Evolutionary conservation across 2,113 vertebrate genomes (phyloP).

Genomic region (Miniopterus natalensis): DNA sequence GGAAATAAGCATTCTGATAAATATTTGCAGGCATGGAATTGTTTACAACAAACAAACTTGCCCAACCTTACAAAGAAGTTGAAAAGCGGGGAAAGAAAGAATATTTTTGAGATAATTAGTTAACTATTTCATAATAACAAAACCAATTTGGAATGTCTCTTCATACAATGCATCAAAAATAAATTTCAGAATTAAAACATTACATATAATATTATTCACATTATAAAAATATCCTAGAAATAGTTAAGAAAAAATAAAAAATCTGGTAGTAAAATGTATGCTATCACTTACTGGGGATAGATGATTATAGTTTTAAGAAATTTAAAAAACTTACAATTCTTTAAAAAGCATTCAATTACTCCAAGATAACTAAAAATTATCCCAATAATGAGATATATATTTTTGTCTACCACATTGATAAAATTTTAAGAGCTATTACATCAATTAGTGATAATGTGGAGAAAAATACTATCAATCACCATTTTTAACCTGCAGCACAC

Average conservation of each 20-base stretch:
- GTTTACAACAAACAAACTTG: not conserved
- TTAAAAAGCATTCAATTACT: not conserved
- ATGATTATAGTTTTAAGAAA: not conserved
- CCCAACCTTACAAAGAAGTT: not conserved
- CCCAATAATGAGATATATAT: not conserved
- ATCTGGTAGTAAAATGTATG: not conserved
- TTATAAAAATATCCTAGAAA: not conserved
- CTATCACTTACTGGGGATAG: not conserved
- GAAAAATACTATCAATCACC: not conserved
- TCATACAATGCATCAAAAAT: not conserved
- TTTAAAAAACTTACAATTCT: not conserved
- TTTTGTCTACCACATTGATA: not conserved
- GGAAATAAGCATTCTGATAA: not conserved
- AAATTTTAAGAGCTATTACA: not conserved
- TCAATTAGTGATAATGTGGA: not conserved
- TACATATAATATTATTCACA: not conserved
- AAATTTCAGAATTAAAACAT: not conserved
- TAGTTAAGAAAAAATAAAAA: not conserved
- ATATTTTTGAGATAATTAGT: not conserved
- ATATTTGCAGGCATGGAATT: not conserved
- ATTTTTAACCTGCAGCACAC: not conserved
- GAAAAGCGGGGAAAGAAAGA: not conserved
- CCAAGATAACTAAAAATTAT: slow-evolving; percentile 4
- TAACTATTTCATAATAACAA: not conserved
- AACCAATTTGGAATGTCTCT: not conserved